A percentile compares a stretch with the other conserved stretches of the same genome.
Conservation (phyloP, 1,140 invertebrate genomes). For the Hypothenemus hampei region DNA sequence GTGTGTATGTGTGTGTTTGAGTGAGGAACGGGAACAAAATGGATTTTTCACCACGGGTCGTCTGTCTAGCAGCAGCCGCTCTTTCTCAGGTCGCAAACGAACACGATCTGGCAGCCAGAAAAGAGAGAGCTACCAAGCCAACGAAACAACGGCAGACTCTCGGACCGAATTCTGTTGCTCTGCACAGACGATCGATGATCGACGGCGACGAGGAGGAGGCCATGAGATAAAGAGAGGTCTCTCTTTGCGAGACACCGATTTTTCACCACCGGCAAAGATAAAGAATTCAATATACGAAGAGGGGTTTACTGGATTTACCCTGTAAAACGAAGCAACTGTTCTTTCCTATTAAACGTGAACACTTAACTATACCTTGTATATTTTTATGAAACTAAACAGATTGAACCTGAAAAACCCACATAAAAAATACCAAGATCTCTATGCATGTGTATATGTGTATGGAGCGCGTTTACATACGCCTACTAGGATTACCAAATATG, state of each 20-base stretch:
- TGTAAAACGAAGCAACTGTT: too few species aligned
- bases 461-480: too few species aligned
- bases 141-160: slow-evolving; percentile 15
- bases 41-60: not conserved
- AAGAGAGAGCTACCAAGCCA: slow-evolving; percentile 7
- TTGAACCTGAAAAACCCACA: too few species aligned
- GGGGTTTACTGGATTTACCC: slow-evolving; percentile 1
- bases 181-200: slow-evolving; percentile 20
- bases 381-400: too few species aligned
- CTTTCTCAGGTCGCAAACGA: slow-evolving; percentile 2
- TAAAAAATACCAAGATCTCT: too few species aligned
- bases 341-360: too few species aligned
- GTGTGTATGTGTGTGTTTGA: too few species aligned
- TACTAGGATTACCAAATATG: too few species aligned
- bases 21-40: too few species aligned
- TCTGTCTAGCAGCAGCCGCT: not conserved
- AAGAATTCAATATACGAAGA: too few species aligned
- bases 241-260: slow-evolving; percentile 1
- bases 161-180: slow-evolving; percentile 18
- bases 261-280: slow-evolving; percentile 5
- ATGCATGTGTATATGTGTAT: too few species aligned
- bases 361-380: too few species aligned
- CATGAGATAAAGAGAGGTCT: slow-evolving; percentile 3
- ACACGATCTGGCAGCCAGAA: slow-evolving; percentile 6
- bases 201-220: slow-evolving; percentile 14